A percentile compares a stretch with the other conserved stretches of the same genome.
Conservation (phyloP, 1,140 invertebrate species). For the Drosophila subobscura region DNA sequence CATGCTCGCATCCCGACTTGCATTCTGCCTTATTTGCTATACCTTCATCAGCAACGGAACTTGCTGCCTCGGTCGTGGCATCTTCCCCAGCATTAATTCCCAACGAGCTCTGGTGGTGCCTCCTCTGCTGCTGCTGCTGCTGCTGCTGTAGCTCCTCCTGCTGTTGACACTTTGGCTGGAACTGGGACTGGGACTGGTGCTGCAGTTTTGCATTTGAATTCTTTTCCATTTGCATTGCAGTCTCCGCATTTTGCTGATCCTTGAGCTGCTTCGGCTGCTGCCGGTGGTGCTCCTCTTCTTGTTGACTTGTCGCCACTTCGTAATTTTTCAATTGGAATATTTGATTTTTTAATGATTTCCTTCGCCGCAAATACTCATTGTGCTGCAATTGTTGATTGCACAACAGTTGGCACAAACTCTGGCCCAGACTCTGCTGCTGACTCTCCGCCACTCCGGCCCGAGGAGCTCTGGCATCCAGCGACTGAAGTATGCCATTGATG, state of each 20-base stretch:
- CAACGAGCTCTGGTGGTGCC: slow-evolving; percentile 63
- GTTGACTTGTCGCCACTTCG: slow-evolving; percentile 71
- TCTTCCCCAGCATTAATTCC: slow-evolving; percentile 74
- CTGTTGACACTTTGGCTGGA: slow-evolving; percentile 56
- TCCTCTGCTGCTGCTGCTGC: slow-evolving; percentile 50
- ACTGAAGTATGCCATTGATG: slow-evolving; percentile 88
- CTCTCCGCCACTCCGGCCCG: slow-evolving; percentile 7
- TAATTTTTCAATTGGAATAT: slow-evolving; percentile 83
- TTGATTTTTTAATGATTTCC: slow-evolving; percentile 84
- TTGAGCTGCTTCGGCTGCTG: slow-evolving; percentile 8
- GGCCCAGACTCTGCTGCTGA: slow-evolving; percentile 38
- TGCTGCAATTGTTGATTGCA: slow-evolving; percentile 83
- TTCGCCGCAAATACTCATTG: slow-evolving; percentile 82
- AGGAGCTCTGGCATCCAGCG: slow-evolving; percentile 60
- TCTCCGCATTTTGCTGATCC: slow-evolving; percentile 17
- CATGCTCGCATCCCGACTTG: slow-evolving; percentile 37
- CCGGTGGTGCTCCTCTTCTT: slow-evolving; percentile 27
- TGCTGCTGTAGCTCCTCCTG: slow-evolving; percentile 49
- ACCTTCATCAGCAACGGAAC: slow-evolving; percentile 77
- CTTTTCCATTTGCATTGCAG: slow-evolving; percentile 66
- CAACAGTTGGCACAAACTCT: slow-evolving; percentile 84
- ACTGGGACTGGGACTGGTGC: slow-evolving; percentile 15
- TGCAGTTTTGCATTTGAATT: slow-evolving; percentile 78
- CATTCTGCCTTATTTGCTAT: slow-evolving; percentile 74
- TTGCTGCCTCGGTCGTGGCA: slow-evolving; percentile 59